Conservation (phyloP, 35 echinoderm and acorn worm species). For the Lytechinus variegatus region DNA sequence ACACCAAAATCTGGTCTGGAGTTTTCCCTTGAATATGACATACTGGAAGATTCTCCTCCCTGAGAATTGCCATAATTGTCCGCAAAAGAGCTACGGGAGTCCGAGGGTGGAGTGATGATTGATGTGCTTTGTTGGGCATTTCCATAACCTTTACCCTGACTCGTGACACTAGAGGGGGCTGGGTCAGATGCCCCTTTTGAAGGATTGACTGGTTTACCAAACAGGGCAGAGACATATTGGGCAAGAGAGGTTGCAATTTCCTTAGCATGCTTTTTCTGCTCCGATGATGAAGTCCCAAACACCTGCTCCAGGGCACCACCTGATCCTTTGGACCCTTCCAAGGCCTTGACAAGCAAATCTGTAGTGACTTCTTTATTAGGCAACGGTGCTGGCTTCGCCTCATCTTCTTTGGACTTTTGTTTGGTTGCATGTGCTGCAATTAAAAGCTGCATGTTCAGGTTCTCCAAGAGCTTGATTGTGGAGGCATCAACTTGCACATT, state of each 20-base stretch:
- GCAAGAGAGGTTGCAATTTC: slow-evolving; percentile 56
- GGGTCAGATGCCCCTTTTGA: not conserved
- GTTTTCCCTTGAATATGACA: not conserved
- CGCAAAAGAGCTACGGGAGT: slow-evolving; percentile 35
- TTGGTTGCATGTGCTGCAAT: slow-evolving; percentile 86
- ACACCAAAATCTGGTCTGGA: not conserved
- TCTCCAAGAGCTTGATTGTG: slow-evolving; percentile 93
- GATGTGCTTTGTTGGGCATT: slow-evolving; percentile 20
- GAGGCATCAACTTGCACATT: slow-evolving; percentile 92
- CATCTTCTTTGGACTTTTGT: slow-evolving; percentile 55
- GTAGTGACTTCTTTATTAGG: slow-evolving; percentile 15
- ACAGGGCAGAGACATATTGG: slow-evolving; percentile 67
- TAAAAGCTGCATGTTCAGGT: slow-evolving; percentile 94
- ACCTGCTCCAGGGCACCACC: slow-evolving; percentile 48
- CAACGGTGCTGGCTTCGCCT: not conserved
- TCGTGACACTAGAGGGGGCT: not conserved
- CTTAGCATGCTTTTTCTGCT: slow-evolving; percentile 47
- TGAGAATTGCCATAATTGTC: not conserved
- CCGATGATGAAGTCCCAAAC: slow-evolving; percentile 9
- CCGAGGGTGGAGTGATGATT: not conserved
- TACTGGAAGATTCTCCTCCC: slow-evolving; percentile 8
- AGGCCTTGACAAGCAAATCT: slow-evolving; percentile 49
- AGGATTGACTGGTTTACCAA: slow-evolving; percentile 58
- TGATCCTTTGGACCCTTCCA: slow-evolving; percentile 52
- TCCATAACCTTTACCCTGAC: slow-evolving; percentile 50